These are phyloP conservation scores for Cyrtodaria siliqua DNA, from an alignment of 2,888 invertebrate genomes.

Conservation along the genomic window DNA sequence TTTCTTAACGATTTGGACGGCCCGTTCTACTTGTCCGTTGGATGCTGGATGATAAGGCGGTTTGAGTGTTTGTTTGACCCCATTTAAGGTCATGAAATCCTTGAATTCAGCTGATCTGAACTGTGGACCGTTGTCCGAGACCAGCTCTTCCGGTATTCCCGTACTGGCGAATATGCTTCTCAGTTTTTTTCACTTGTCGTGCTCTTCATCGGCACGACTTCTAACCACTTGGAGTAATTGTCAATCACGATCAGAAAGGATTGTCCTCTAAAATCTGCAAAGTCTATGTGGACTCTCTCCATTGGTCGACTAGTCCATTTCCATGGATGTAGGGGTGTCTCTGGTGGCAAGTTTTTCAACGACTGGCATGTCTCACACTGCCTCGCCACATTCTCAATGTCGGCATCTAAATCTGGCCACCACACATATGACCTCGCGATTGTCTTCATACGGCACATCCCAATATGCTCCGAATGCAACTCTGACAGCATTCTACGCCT, in stretches of 20 bases:
- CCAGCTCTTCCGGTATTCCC: conserved; percentile 34
- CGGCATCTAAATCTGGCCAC: conserved; percentile 38
- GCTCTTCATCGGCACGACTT: conserved; percentile 44
- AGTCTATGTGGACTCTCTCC: conserved; percentile 53
- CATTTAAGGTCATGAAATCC: conserved; percentile 43
- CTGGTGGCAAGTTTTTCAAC: conserved; percentile 14
- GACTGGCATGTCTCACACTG: conserved; percentile 40
- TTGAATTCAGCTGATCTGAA: conserved; percentile 48
- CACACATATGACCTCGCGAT: conserved; percentile 38
- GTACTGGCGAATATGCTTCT: conserved; percentile 32
- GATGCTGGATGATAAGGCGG: conserved; percentile 48
- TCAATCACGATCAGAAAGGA: conserved; percentile 44
- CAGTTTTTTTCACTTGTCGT: conserved; percentile 32
- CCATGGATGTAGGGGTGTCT: conserved; percentile 44
- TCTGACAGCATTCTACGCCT: conserved; percentile 10
- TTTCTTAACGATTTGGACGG: conserved; percentile 50
- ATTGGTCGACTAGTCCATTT: conserved; percentile 29
- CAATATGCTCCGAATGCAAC: conserved; percentile 16
- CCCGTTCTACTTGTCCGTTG: conserved; percentile 54
- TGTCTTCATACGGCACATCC: conserved; percentile 18
- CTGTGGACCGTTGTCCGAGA: conserved; percentile 48
- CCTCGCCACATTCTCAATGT: conserved; percentile 28
- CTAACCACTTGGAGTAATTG: conserved; percentile 36
- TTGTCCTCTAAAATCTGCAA: conserved; percentile 39
- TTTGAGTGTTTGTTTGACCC: conserved; percentile 46